Evolutionary conservation across 2,797 vertebrate genomes (phyloP), one percentile per base, ranked within the genome.

Genomic region (Rhabdomys pumilio): DNA sequence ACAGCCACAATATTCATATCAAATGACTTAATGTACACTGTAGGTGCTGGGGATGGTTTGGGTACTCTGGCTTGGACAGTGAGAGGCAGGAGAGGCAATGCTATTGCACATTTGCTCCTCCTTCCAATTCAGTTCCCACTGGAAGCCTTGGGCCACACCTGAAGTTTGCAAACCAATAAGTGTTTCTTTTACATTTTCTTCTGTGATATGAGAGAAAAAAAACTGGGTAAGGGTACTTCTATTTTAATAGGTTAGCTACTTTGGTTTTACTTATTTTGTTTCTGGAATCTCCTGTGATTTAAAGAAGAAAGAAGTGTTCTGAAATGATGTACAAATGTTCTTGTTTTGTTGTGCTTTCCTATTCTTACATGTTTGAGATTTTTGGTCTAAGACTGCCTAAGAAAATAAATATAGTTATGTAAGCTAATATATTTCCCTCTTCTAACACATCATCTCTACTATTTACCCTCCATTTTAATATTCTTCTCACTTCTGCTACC

Each of bases 251-350:
- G n/a, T 4, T 6, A 89, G 9, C 4, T 50, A 50, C 50, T 79
- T 88, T 91, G n/a, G 34, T 93, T 81, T 94, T 72, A 72, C 22
- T 24, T 90, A 29, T 86, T 79, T 95, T 91, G 5, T 86, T 84
- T 80, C 83, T 86, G n/a, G 31, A 91, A 34, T 94, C 89, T 67
- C 31, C 50, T 61, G 24, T 24, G n/a, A 75, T 44, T 69, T 90
- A 87, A 88, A 55, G 47, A n/a, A 47, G 24, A 47, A 55, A 41
- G 50, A 76, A 91, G 11, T 41, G 1, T 59, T 63, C 76, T 61
- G 29, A 80, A 47, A 63, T 87, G 24, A 50, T 72, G 2, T 7
- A 29, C 17, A n/a, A 69, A 29, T 24, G 9, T 89, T 29, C 67
- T 76, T 76, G 4, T 24, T 44, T 44, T 75, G 73, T 59, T 24